These are phyloP conservation scores for Ibidorhyncha struthersii DNA, from an alignment of 2,113 vertebrate genomes.

Conservation along the genomic window DNA sequence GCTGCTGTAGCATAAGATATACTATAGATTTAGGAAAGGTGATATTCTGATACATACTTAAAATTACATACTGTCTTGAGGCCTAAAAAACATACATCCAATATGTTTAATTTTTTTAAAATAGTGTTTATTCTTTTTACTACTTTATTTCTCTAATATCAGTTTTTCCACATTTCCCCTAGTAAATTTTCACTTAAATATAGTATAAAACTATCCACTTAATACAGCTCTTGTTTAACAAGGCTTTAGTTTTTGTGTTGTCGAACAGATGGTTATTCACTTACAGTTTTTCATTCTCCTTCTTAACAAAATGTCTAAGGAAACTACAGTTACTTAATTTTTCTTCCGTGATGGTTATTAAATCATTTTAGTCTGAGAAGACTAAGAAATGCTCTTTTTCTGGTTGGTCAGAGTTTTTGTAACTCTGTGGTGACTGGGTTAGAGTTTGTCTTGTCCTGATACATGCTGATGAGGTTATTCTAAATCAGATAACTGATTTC, in stretches of 20 bases:
- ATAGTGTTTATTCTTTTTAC: not conserved
- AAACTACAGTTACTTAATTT: not conserved
- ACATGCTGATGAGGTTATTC: not conserved
- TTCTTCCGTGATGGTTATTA: not conserved
- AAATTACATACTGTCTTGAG: not conserved
- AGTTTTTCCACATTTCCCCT: not conserved
- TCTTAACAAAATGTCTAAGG: not conserved
- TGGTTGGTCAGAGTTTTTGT: conserved; percentile 31
- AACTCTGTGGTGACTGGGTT: conserved; percentile 25
- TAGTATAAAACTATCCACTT: not conserved
- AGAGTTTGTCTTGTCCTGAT: not conserved
- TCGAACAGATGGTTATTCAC: not conserved
- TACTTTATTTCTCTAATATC: not conserved
- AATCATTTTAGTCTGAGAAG: not conserved
- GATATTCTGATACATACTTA: not conserved
- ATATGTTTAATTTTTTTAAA: fast-evolving
- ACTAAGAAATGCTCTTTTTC: conserved; percentile 4
- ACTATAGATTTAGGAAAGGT: not conserved
- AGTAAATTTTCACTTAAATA: not conserved
- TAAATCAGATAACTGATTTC: not conserved
- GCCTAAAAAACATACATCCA: not conserved
- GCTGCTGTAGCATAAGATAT: not conserved
- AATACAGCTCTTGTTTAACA: not conserved
- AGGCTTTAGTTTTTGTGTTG: not conserved
- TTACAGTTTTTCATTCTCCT: not conserved